Base-by-base conservation (phyloP, 2,113 vertebrate genomes). In the Myotis yumanensis region DNA sequence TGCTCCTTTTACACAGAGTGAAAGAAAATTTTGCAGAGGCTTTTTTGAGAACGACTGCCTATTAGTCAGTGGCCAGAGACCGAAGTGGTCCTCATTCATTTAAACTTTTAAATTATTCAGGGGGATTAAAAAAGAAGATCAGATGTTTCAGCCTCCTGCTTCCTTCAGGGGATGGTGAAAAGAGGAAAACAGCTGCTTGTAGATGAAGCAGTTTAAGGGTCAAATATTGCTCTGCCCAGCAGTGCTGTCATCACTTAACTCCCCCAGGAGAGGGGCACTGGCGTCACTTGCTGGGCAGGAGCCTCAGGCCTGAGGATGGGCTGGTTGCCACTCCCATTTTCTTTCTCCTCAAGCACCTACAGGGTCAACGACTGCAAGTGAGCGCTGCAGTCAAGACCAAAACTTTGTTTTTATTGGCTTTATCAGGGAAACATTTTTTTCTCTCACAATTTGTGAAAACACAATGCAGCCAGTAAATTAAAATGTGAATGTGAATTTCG, bases 401-500 rank as follows among this genome's bases (percentile, higher is more conserved):
- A 84, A 82, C 90, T 92, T 94, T 95, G 90, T 96, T 97, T 96
- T 85, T 35, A 83, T 95, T 97, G 97, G 95, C 93, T 94, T 90
- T 89, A 15, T 15, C 22, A 30, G 43, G 18, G 51, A n/a, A 72
- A 18, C 11, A 18, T 8, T 85, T 76, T 52, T 73, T 77, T 6
- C 17, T 3, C 22, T 4, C 66, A 93, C 81, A 77, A 92, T 96
- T 94, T 93, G 92, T 95, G 85, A 96, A 97, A 96, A 95, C 90
- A 96, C 86, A 89, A 72, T 46, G 43, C 66, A 97, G 88, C 84
- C 76, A 92, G 75, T 76, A 95, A 89, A 82, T 94, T 79, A 96
- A 92, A 94, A 97, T 90, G 86, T 85, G 75, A 94, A 94, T 94
- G 79, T 89, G 85, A 92, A 75, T 93, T 96, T 95, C 92, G 79